Base-by-base conservation (phyloP, 2,113 vertebrate species). In the Trogon surrucura region DNA sequence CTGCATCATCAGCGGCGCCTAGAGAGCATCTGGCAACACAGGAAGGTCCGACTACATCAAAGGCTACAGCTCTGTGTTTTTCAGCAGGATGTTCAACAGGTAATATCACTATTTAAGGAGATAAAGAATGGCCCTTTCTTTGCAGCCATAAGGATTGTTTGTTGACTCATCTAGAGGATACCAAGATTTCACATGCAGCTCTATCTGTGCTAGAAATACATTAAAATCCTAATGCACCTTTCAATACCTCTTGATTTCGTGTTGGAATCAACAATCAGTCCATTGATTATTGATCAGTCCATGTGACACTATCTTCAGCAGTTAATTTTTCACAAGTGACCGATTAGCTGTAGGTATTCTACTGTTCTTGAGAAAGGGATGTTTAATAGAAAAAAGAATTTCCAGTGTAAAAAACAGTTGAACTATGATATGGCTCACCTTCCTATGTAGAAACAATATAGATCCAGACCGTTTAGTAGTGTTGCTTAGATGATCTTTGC, bases 1-100 rank as follows among this genome's bases (percentile, higher is more conserved):
- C 98, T 99, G 57, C 99, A 99, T 75, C 99, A 99, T 96, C 99
- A 99, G 97, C 97, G 99, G 47, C 98, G 99, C 26, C 98, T 99
- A 5, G 99, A 99, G 95, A 99, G 98, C 93, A 99, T 99, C 95
- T 99, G 99, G 99, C 99, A 99, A 91, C 99, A 99, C 95, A 98
- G 99, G 67, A 99, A 99, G 78, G 99, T 99, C 78, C 98, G 99
- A 69, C 98, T 99, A 66, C 99, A 99, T 95, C 99, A 99, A 97
- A 98, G 99, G 78, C 98, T 99, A 67, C 99, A 99, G 97, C 99
- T 99, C 92, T 99, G 99, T 13, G 99, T 99, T 87, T 99, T 99
- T 96, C 99, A 99, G 96, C 99, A 99, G 94, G 99, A 99, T 6
- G 99, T 99, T 48, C 99, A 99, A 84, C 99, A 99, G 99, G 99